Evolutionary conservation across 2,797 vertebrate species (phyloP).

Genomic region (Darevskia mixta): DNA sequence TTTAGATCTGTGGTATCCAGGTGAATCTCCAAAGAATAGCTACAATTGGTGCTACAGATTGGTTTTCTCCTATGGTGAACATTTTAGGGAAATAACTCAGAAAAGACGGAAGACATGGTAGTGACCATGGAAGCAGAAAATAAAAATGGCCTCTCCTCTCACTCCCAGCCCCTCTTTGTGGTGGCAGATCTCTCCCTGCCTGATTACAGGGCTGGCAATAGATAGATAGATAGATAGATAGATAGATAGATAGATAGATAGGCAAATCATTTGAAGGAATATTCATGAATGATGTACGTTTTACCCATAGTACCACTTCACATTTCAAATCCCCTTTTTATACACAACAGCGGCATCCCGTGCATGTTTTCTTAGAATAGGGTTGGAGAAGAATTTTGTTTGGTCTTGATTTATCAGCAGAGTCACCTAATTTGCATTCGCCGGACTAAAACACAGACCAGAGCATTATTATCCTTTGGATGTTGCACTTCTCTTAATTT

Average conservation of each 20-base stretch:
- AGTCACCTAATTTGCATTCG: no score
- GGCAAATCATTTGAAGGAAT: rapidly evolving
- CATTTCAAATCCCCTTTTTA: conserved; percentile 16
- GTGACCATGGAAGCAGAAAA: not conserved
- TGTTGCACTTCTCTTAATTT: no score
- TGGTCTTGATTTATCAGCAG: no score
- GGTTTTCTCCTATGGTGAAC: not conserved
- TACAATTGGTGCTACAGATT: not conserved
- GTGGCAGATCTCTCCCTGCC: not conserved
- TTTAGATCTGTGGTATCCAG: not conserved
- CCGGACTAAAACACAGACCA: no score
- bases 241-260: no score
- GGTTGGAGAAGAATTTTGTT: no score
- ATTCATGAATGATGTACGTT: not conserved
- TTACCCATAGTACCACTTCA: conserved; percentile 9
- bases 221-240: not conserved
- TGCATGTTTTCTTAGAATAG: not conserved
- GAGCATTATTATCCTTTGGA: no score
- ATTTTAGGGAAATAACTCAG: not conserved
- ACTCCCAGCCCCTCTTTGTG: no score
- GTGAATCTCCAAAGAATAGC: not conserved
- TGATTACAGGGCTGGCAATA: no score
- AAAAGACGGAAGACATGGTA: not conserved
- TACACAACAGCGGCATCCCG: not conserved
- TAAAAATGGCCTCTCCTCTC: not conserved